Evolutionary conservation across 2,888 invertebrate genomes (phyloP), one percentile per base, ranked within the genome.

Genomic region (Synanthedon formicaeformis): DNA sequence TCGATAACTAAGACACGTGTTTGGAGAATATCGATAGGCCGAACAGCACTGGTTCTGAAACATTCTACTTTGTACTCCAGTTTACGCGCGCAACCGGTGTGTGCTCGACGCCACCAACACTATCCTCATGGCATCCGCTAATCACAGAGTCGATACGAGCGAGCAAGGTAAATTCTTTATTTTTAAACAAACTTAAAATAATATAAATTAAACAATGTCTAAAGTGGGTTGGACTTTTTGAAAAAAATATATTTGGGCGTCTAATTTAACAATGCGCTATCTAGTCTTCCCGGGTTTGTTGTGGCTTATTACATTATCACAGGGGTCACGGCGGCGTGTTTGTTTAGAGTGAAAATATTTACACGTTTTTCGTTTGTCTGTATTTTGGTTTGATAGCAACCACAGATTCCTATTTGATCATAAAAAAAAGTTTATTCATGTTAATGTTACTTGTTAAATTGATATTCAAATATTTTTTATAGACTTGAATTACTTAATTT

Each of bases 41-140:
- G 18, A 14, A 57, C 65, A 60, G 57, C 64, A 60, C 63, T 63
- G 53, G 41, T 51, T 56, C 55, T 55, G 57, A 60, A 63, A 63
- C 64, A 66, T 73, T 73, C 71, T 74, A 61, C 60, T 61, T 56
- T 59, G 51, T 57, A 53, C 58, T 13, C 75, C 75, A 80, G 80
- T 79, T 65, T 60, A 57, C 73, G 74, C 78, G 75, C 73, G 79
- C 70, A 70, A 73, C 74, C 75, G 71, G 78, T 75, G 73, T 69
- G 74, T 59, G 66, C 51, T 27, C 62, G 54, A 63, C 63, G 74
- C 59, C 57, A 60, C 16, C 16, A n/a, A 13, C 45, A 3, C 14
- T 1, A 45, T 59, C 64, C 66, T 56, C 58, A 80, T 78, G 80
- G 67, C 72, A 58, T 57, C 70, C 61, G 60, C 63, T 53, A 56